Percentiles rank a stretch among this genome's conserved stretches.
Conservation (phyloP, 2,113 vertebrate species). For the Loxodonta africana region DNA sequence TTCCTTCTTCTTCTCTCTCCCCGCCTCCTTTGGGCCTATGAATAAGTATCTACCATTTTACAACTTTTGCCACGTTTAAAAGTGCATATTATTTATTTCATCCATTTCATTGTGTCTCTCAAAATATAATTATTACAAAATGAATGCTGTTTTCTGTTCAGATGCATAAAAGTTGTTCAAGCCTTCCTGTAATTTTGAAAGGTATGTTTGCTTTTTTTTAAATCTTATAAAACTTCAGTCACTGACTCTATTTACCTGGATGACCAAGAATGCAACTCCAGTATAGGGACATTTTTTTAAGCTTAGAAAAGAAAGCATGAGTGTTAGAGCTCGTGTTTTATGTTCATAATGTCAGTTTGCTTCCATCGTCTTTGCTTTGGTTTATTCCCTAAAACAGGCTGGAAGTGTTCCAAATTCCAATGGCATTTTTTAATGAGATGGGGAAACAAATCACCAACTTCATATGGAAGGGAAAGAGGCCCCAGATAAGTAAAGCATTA, state of each 20-base stretch:
- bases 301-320: neutral
- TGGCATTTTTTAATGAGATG: neutral
- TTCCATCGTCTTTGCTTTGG: constrained; percentile 50
- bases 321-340: neutral
- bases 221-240: neutral
- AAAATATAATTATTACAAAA: neutral
- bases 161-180: neutral
- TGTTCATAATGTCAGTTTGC: constrained; percentile 29
- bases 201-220: neutral
- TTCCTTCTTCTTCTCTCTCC: neutral
- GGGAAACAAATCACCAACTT: no score
- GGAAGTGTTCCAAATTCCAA: no score
- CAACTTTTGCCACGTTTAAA: neutral
- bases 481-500: no score
- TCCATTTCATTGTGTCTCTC: constrained; percentile 33
- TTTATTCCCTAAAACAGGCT: constrained; percentile 12
- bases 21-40: neutral
- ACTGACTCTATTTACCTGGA: neutral
- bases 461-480: no score
- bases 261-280: constrained; percentile 6
- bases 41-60: neutral
- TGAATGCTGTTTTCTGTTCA: constrained; percentile 27
- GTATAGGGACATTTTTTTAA: neutral
- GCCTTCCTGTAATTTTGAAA: constrained; percentile 1
- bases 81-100: neutral